Conservation (phyloP, 35 echinoderm and acorn worm genomes). For the Diadema setosum region DNA sequence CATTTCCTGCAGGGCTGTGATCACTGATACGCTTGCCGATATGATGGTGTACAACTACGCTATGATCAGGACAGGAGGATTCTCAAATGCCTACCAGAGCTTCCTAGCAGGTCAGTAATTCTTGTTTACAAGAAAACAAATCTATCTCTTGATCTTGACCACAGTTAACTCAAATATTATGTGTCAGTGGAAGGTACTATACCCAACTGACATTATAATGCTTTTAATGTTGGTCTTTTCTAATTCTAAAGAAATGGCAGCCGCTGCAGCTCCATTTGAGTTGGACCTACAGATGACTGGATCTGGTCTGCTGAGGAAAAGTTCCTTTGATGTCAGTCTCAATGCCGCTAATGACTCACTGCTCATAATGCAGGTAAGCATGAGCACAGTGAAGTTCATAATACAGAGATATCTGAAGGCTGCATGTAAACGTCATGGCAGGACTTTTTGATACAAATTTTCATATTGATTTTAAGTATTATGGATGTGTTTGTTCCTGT, state of each 20-base stretch:
- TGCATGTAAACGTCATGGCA: too few species aligned
- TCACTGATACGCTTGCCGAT: slow-evolving; percentile 32
- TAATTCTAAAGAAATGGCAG: slow-evolving; percentile 53
- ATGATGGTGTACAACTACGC: slow-evolving; percentile 39
- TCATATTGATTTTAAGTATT: too few species aligned
- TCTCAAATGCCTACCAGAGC: slow-evolving; percentile 71
- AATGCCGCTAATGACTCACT: slow-evolving; percentile 56
- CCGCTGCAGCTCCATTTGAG: slow-evolving; percentile 48
- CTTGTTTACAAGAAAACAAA: not conserved
- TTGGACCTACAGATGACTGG: slow-evolving; percentile 76
- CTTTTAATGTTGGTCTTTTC: too few species aligned
- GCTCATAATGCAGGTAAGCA: not conserved
- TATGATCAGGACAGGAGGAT: slow-evolving; percentile 36
- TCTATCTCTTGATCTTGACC: too few species aligned
- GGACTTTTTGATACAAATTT: too few species aligned
- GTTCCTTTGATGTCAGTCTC: slow-evolving; percentile 80
- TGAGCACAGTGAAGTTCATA: not conserved
- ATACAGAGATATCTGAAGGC: too few species aligned
- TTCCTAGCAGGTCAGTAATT: slow-evolving; percentile 49
- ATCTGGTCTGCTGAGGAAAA: slow-evolving; percentile 76
- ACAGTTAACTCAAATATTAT: too few species aligned
- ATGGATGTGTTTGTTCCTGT: too few species aligned
- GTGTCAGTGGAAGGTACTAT: too few species aligned
- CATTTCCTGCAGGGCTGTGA: slow-evolving; percentile 48
- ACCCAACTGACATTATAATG: too few species aligned